Conservation (phyloP, 2,888 invertebrate genomes). For the Mycalesis mineus region DNA sequence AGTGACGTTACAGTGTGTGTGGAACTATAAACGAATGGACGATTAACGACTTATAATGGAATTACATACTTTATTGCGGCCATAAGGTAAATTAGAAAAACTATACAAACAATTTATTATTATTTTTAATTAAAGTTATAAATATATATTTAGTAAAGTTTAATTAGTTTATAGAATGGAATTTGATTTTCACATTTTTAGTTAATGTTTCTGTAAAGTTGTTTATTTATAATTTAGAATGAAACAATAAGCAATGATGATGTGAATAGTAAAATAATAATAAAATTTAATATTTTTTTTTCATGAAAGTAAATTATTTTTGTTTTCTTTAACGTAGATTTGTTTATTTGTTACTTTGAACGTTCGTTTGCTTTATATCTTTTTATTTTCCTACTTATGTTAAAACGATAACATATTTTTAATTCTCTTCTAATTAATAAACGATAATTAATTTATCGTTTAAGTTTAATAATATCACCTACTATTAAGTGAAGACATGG, state of each 20-base stretch:
- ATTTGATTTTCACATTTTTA: not conserved
- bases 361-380: too few species aligned
- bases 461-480: too few species aligned
- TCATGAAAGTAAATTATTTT: too few species aligned
- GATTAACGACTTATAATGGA: conserved; percentile 53
- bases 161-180: not conserved
- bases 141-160: not conserved
- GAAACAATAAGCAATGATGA: not conserved
- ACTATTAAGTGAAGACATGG: too few species aligned
- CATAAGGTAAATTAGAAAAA: conserved; percentile 40
- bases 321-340: too few species aligned
- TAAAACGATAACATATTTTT: too few species aligned
- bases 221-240: not conserved
- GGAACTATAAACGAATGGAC: conserved; percentile 51
- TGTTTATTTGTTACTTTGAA: too few species aligned
- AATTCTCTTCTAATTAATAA: too few species aligned
- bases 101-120: not conserved
- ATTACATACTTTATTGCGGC: conserved; percentile 41
- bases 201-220: not conserved
- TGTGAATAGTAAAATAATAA: too few species aligned
- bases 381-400: too few species aligned
- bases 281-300: too few species aligned
- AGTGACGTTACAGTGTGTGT: conserved; percentile 55
- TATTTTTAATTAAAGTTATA: not conserved
- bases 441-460: too few species aligned